phyloP scores from a whole-genome alignment of 1,140 invertebrate genomes.

The Pollicipes pollicipes region DNA sequence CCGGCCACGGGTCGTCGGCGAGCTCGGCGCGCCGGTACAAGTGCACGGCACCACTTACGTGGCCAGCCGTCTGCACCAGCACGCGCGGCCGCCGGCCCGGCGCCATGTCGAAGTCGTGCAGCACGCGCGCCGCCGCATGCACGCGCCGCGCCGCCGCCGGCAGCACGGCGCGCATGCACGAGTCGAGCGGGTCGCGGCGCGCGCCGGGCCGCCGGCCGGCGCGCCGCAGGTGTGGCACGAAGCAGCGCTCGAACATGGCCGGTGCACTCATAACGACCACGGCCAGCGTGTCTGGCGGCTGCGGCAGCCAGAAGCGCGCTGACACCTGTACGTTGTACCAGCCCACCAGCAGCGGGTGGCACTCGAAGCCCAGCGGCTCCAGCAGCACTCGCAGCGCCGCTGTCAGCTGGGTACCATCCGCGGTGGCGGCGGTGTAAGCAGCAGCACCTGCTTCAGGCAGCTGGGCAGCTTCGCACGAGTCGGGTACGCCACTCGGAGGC shows the following conservation, averaged over 20 bases:
- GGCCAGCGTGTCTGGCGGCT: conserved; percentile 29
- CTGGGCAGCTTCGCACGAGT: no score
- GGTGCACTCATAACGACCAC: conserved; percentile 34
- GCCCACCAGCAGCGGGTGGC: conserved; percentile 22
- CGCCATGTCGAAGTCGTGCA: conserved; percentile 37
- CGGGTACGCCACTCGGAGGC: no score
- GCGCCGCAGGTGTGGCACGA: conserved; percentile 27
- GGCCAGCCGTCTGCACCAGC: conserved; percentile 38
- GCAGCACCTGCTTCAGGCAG: no score
- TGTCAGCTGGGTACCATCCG: no score
- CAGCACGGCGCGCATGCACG: conserved; percentile 30
- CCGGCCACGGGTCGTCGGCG: conserved; percentile 10
- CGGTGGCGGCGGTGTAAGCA: no score
- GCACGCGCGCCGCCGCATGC: conserved; percentile 24
- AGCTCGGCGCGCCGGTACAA: conserved; percentile 30
- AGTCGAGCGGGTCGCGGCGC: conserved; percentile 29
- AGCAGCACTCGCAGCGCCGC: background rate
- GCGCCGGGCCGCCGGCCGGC: background rate
- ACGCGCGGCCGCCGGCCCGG: conserved; percentile 31
- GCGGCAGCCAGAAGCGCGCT: conserved; percentile 27
- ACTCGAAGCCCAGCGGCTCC: conserved; percentile 15
- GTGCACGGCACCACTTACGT: conserved; percentile 36
- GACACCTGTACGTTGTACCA: conserved; percentile 36
- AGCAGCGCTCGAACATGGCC: conserved; percentile 36
- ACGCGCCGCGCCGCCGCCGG: conserved; percentile 21